These are phyloP conservation scores for Macropus fuliginosus DNA, from an alignment of 2,797 vertebrate genomes.

Conservation along the genomic window DNA sequence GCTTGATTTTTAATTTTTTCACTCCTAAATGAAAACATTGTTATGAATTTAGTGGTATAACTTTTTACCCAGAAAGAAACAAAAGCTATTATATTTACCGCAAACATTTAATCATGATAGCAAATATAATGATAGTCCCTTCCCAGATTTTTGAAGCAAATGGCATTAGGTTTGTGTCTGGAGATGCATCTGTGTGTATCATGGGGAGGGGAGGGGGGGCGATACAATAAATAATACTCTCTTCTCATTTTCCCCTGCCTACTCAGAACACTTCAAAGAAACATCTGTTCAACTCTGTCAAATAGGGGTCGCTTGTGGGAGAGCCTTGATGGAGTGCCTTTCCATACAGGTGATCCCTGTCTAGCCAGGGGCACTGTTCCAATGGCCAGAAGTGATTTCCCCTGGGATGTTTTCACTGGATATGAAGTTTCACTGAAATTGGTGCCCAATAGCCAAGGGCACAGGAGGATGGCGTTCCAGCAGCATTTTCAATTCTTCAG, in stretches of 20 bases:
- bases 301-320: constrained; percentile 45
- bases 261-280: constrained; percentile 33
- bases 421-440: constrained; percentile 71
- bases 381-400: constrained; percentile 71
- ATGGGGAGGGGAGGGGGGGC: neutral
- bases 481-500: constrained; percentile 63
- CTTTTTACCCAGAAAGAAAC: neutral
- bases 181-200: neutral
- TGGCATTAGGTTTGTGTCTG: neutral
- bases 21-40: neutral
- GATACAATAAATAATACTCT: constrained; percentile 44
- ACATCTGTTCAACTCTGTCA: constrained; percentile 69
- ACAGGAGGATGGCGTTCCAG: constrained; percentile 53
- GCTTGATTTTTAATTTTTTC: neutral
- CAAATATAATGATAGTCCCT: neutral
- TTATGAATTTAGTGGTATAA: neutral
- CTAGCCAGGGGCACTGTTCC: constrained; percentile 49
- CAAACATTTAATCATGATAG: neutral
- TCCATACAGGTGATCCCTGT: constrained; percentile 45
- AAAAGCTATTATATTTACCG: neutral
- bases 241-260: constrained; percentile 53
- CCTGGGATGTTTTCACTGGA: constrained; percentile 51
- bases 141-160: neutral
- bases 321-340: neutral
- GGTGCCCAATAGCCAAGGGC: constrained; percentile 52